phyloP scores from a whole-genome alignment of 1,140 invertebrate genomes.

The Medauroidea extradentata region DNA sequence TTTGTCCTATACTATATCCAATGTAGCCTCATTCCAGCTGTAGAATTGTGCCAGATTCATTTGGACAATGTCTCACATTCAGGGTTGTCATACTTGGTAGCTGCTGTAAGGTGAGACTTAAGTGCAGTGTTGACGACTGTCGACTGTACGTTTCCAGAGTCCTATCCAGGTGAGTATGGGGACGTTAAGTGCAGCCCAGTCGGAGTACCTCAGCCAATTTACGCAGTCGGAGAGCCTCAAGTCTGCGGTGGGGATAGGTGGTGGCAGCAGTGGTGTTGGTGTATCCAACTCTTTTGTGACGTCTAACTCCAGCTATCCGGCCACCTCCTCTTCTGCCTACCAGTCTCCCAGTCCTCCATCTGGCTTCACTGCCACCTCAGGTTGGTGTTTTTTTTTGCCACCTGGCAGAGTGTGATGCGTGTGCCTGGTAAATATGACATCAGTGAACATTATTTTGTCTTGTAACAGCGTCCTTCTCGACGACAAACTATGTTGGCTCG shows the following conservation, averaged over 20 bases:
- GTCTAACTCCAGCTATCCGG: slow-evolving; percentile 13
- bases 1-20: too few relatives aligned
- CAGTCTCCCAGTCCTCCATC: slow-evolving; percentile 16
- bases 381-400: not conserved
- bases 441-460: too few relatives aligned
- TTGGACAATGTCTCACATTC: too few relatives aligned
- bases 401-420: not conserved
- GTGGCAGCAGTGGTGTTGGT: slow-evolving; percentile 3
- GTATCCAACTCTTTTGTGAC: slow-evolving; percentile 2
- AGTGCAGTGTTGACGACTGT: too few relatives aligned
- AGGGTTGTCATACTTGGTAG: too few relatives aligned
- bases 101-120: too few relatives aligned
- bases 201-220: slow-evolving; percentile 64
- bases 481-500: slow-evolving; percentile 20
- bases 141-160: too few relatives aligned
- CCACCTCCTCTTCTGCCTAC: slow-evolving; percentile 15
- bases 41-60: too few relatives aligned
- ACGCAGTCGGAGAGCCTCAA: slow-evolving; percentile 62
- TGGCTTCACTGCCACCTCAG: slow-evolving; percentile 15
- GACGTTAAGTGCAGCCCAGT: slow-evolving; percentile 59
- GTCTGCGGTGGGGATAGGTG: slow-evolving; percentile 38
- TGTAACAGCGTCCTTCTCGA: slow-evolving; percentile 20
- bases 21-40: too few relatives aligned
- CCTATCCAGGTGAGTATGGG: slow-evolving; percentile 8
- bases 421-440: too few relatives aligned